These are phyloP conservation scores for Pomacea maculata DNA, from an alignment of 1,140 invertebrate genomes.

Conservation along the genomic window DNA sequence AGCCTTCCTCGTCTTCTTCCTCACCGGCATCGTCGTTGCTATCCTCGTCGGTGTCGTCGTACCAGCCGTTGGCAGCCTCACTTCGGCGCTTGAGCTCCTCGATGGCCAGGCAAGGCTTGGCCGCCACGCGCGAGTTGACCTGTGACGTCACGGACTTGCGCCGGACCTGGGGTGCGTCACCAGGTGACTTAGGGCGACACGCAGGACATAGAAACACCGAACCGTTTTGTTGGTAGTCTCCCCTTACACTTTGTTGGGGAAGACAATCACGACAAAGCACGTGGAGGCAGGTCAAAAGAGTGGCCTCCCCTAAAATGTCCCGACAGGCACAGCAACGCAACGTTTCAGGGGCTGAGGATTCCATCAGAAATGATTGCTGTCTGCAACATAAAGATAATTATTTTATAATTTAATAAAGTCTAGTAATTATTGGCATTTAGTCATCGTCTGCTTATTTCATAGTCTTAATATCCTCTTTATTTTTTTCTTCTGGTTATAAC, in stretches of 20 bases:
- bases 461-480: too few species aligned
- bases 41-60: background rate
- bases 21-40: background rate
- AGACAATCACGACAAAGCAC: constrained; percentile 26
- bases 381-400: background rate
- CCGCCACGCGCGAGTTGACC: background rate
- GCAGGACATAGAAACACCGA: constrained; percentile 2
- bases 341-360: background rate
- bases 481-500: too few species aligned
- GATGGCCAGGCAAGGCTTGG: background rate
- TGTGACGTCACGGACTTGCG: constrained; percentile 5
- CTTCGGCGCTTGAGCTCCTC: constrained; percentile 5
- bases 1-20: background rate
- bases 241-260: background rate
- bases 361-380: background rate
- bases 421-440: background rate
- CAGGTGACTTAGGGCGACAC: background rate
- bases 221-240: too few species aligned
- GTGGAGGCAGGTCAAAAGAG: constrained; percentile 27
- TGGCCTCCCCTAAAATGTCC: constrained; percentile 8
- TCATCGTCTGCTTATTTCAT: too few species aligned
- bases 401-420: background rate
- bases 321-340: constrained; percentile 16
- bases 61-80: background rate
- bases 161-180: background rate